Evolutionary conservation across 2,113 vertebrate species (phyloP).

Genomic region (Tyto alba): DNA sequence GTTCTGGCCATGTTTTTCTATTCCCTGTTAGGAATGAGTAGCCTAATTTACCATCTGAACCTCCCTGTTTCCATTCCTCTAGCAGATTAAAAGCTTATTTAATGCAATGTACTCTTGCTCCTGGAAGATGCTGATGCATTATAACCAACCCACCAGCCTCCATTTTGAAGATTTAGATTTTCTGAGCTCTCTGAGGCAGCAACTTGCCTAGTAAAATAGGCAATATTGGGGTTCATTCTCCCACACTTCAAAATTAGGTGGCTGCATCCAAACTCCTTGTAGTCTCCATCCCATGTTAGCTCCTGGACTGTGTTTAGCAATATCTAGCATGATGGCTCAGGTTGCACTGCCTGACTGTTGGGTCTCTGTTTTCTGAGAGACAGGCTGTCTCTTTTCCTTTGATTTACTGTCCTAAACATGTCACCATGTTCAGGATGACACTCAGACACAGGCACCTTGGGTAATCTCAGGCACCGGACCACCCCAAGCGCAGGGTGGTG

Average conservation of each 20-base stretch:
- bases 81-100: background rate
- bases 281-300: no score
- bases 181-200: background rate
- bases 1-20: background rate
- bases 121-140: background rate
- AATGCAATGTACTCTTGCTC: background rate
- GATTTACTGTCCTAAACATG: background rate
- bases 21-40: background rate
- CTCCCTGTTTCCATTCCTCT: background rate
- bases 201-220: background rate
- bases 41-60: background rate
- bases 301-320: background rate
- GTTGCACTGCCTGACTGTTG: rapidly evolving
- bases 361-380: background rate
- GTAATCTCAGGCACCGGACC: background rate
- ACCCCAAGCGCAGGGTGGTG: rapidly evolving
- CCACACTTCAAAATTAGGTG: background rate
- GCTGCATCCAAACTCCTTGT: background rate
- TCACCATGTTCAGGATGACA: background rate
- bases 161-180: background rate
- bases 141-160: background rate
- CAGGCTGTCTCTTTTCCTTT: background rate
- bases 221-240: rapidly evolving
- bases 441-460: background rate
- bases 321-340: background rate